Percentiles rank a stretch among this genome's conserved stretches.
These are phyloP conservation scores for Synergus laeviventris DNA, from an alignment of 2,888 invertebrate genomes.

Conservation along the genomic window DNA sequence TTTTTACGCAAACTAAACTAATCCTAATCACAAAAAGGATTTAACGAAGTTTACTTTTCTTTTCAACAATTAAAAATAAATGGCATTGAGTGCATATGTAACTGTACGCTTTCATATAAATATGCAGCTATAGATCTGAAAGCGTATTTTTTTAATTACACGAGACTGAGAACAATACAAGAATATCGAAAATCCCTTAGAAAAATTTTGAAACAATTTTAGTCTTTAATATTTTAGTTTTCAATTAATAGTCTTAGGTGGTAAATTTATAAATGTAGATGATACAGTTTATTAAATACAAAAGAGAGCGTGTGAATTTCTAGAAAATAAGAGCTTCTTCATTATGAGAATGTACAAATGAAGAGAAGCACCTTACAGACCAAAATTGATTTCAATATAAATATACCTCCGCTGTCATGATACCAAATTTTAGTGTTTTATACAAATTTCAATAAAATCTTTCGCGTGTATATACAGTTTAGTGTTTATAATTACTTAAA, in stretches of 20 bases:
- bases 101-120: slow-evolving; percentile 42
- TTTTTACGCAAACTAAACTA: slow-evolving; percentile 50
- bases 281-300: not conserved
- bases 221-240: not conserved
- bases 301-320: slow-evolving; percentile 12
- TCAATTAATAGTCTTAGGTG: slow-evolving; percentile 11
- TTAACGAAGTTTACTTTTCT: slow-evolving; percentile 42
- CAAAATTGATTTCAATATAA: slow-evolving; percentile 19
- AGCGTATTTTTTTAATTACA: slow-evolving; percentile 1
- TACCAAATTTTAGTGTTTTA: slow-evolving; percentile 29
- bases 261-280: not conserved
- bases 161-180: not conserved
- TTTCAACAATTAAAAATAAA: slow-evolving; percentile 23
- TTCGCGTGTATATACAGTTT: slow-evolving; percentile 34
- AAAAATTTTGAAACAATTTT: slow-evolving; percentile 29
- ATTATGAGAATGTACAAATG: slow-evolving; percentile 31
- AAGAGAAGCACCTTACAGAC: not conserved
- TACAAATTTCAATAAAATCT: slow-evolving; percentile 34
- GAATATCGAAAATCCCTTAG: not conserved
- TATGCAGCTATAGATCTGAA: slow-evolving; percentile 9
- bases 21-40: slow-evolving; percentile 49
- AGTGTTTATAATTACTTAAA: slow-evolving; percentile 29
- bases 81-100: slow-evolving; percentile 44
- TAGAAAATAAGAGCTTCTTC: not conserved
- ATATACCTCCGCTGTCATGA: slow-evolving; percentile 15